Conservation (phyloP, 2,797 vertebrate genomes). For the Microchirus variegatus region DNA sequence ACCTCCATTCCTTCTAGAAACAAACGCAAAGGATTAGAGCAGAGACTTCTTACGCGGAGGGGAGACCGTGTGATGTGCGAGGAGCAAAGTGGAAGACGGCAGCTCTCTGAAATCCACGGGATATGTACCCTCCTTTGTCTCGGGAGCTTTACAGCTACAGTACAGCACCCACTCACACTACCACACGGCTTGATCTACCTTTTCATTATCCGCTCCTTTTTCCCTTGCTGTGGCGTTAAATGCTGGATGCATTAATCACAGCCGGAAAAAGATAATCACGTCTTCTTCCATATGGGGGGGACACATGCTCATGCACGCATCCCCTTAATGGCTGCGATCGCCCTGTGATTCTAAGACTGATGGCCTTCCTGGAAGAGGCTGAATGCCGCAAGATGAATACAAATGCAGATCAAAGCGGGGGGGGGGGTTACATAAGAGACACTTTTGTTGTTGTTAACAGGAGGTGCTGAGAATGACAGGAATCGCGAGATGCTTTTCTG, state of each 20-base stretch:
- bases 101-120: slow-evolving; percentile 57
- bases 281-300: neutral
- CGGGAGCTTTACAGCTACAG: slow-evolving; percentile 52
- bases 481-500: neutral
- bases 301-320: neutral
- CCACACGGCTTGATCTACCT: slow-evolving; percentile 41
- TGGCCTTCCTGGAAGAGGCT: neutral
- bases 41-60: slow-evolving; percentile 46
- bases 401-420: neutral
- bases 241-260: slow-evolving; percentile 34
- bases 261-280: slow-evolving; percentile 6
- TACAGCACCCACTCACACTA: slow-evolving; percentile 56
- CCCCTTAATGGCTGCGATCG: slow-evolving; percentile 9
- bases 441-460: neutral
- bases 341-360: slow-evolving; percentile 2
- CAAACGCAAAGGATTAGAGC: slow-evolving; percentile 69
- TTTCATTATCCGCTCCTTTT: slow-evolving; percentile 16
- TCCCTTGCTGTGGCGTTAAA: slow-evolving; percentile 28
- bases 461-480: neutral
- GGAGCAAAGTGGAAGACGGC: slow-evolving; percentile 61
- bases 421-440: neutral
- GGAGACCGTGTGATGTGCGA: slow-evolving; percentile 32
- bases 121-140: slow-evolving; percentile 61
- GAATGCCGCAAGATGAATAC: slow-evolving; percentile 1
- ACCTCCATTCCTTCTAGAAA: slow-evolving; percentile 30